Evolutionary conservation across 2,888 invertebrate genomes (phyloP).

Genomic region (Sericinus montela): DNA sequence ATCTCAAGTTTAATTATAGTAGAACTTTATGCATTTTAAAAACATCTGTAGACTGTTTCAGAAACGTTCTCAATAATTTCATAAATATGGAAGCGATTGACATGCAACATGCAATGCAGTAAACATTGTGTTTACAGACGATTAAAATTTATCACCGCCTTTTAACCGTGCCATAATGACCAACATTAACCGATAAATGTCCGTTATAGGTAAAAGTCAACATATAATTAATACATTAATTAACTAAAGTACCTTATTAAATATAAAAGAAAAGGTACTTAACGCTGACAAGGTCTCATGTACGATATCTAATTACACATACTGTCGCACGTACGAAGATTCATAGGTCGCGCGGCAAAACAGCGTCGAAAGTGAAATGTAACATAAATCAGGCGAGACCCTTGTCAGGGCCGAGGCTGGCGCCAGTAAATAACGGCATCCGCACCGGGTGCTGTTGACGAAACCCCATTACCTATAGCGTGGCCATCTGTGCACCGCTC

Average conservation of each 20-base stretch:
- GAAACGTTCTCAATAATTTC: background rate
- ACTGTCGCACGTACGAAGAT: slow-evolving; percentile 21
- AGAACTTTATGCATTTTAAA: too few relatives aligned
- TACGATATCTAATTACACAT: slow-evolving; percentile 6
- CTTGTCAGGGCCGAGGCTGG: slow-evolving; percentile 47
- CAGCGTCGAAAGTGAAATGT: slow-evolving; percentile 58
- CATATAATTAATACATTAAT: too few relatives aligned
- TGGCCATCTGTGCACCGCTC: slow-evolving; percentile 21
- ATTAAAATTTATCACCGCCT: background rate
- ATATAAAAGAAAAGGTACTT: background rate
- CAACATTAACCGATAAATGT: too few relatives aligned
- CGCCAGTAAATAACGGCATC: slow-evolving; percentile 54
- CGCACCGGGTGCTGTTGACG: slow-evolving; percentile 45
- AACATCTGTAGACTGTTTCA: too few relatives aligned
- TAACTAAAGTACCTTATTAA: too few relatives aligned
- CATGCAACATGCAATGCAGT: background rate
- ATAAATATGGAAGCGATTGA: background rate
- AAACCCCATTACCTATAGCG: slow-evolving; percentile 33
- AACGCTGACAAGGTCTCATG: background rate
- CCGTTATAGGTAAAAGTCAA: too few relatives aligned
- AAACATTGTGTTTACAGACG: background rate
- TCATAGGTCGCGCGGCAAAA: slow-evolving; percentile 39
- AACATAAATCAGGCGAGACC: slow-evolving; percentile 70
- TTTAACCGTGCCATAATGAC: background rate
- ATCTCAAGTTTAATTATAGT: too few relatives aligned